phyloP scores from a whole-genome alignment of 2,797 vertebrate species.

The Meriones psammophilus region DNA sequence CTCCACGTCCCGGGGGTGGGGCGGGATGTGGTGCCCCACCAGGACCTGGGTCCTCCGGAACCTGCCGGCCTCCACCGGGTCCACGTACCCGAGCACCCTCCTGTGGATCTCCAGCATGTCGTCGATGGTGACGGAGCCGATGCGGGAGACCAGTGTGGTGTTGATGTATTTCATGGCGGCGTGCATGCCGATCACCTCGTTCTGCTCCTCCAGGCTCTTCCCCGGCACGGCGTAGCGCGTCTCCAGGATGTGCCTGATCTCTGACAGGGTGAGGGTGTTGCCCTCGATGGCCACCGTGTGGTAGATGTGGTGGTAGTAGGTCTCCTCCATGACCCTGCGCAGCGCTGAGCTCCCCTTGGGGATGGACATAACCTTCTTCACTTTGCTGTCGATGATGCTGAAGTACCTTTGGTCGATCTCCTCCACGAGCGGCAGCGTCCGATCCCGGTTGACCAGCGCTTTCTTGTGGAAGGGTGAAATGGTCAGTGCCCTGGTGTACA shows the following conservation, averaged over 20 bases:
- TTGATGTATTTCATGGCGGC: conserved; percentile 97
- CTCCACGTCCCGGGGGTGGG: conserved; percentile 94
- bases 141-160: conserved; percentile 93
- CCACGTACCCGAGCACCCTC: conserved; percentile 95
- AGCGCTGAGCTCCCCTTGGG: conserved; percentile 97
- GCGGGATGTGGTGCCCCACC: conserved; percentile 97
- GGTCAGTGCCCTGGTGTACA: conserved; percentile 96
- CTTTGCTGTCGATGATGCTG: conserved; percentile 96
- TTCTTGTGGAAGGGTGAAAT: conserved; percentile 95
- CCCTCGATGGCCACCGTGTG: conserved; percentile 99
- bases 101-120: conserved; percentile 96
- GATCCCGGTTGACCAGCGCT: conserved; percentile 94
- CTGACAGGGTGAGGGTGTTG: conserved; percentile 96
- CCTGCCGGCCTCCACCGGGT: conserved; percentile 95
- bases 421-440: conserved; percentile 96
- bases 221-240: conserved; percentile 96
- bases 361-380: conserved; percentile 96
- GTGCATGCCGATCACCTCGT: conserved; percentile 97
- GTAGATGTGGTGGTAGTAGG: conserved; percentile 99
- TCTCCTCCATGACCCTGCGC: conserved; percentile 97
- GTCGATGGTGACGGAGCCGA: conserved; percentile 90
- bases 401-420: conserved; percentile 98
- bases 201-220: conserved; percentile 97
- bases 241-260: conserved; percentile 98
- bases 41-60: conserved; percentile 96